Base-by-base conservation (phyloP, 2,888 invertebrate genomes). In the Willowsia nigromaculata region DNA sequence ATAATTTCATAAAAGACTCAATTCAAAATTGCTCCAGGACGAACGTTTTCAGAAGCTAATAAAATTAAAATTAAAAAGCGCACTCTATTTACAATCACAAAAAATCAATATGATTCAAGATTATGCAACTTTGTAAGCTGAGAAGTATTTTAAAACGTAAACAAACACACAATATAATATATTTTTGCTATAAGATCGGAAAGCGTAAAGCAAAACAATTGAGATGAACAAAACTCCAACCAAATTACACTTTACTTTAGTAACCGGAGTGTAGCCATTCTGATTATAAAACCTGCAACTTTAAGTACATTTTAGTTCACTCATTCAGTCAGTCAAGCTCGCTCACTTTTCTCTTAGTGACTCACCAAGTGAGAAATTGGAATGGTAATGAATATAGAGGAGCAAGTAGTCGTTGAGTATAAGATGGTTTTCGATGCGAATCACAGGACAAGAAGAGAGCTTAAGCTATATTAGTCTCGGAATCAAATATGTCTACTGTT, bases 321-420 rank as follows among this genome's bases (percentile, higher is more conserved):
- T 83, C 71, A 27, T 50, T 68, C 53, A 56, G 43, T 74, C 22
- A 43, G 15, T 37, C 53, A 53, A 15, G 9, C 47, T 76, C 30
- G 18, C 33, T 53, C 50, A 50, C 15, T 47, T 47, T 71, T 47
- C 47, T 50, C 37, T 40, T 15, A 43, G 85, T 85, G 78, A 47
- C 62, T 78, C 65, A n/a, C 65, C 76, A 78, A 85, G 85, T 85
- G 85, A 85, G 85, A 85, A 85, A 85, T 85, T 85, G 85, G 85
- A 85, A 78, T 78, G 62, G 78, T 85, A 85, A 85, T 85, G 76
- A 85, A 85, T 85, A 76, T 78, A 76, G 85, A 65, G 33, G 74
- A 37, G 56, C 56, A 56, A 84, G 71, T 71, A 85, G 84, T 53
- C 71, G 83, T 83, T 83, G 83, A 83, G 68, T 83, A 68, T 71